These are phyloP conservation scores for Tinea pellionella DNA, from an alignment of 2,888 invertebrate genomes.

Conservation along the genomic window DNA sequence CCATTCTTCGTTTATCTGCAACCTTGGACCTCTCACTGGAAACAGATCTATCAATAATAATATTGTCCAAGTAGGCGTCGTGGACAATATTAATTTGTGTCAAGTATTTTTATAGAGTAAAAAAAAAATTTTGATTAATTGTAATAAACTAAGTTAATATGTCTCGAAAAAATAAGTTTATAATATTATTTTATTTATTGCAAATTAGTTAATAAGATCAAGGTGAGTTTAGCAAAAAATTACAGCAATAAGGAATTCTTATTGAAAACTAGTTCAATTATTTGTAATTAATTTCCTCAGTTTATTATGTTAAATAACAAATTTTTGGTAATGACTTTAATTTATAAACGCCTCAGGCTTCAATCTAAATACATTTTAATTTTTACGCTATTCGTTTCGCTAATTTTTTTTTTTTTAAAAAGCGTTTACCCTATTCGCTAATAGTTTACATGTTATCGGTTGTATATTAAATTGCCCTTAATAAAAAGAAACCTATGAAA, in stretches of 20 bases:
- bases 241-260: neutral
- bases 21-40: conserved; percentile 52
- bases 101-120: neutral
- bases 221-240: neutral
- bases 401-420: no score
- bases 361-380: neutral
- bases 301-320: neutral
- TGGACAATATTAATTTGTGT: neutral
- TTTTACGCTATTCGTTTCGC: no score
- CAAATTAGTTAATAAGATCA: neutral
- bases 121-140: neutral
- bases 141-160: neutral
- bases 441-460: no score
- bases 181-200: no score
- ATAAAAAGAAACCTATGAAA: no score
- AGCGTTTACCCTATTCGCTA: no score
- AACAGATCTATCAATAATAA: conserved; percentile 39
- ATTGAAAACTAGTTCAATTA: neutral
- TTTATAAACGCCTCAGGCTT: neutral
- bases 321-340: neutral
- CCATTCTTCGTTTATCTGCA: conserved; percentile 34
- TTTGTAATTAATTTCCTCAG: neutral
- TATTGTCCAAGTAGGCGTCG: conserved; percentile 22
- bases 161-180: neutral
- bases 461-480: no score